Conservation (phyloP, 2,113 vertebrate species). For the Panthera leo region DNA sequence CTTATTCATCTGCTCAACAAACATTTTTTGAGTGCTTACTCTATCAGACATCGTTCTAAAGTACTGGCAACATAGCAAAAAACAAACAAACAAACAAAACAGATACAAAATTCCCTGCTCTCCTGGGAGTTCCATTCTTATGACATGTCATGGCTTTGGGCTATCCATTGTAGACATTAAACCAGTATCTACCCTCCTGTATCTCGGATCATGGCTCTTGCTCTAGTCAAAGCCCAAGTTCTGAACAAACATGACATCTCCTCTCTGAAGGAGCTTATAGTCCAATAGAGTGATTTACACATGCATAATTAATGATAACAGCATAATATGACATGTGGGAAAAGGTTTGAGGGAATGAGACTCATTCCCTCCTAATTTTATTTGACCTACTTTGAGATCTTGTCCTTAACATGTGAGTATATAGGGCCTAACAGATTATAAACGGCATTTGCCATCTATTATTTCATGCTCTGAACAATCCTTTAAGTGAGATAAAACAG, state of each 20-base stretch:
- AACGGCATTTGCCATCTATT: neutral
- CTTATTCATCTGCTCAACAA: slow-evolving; percentile 23
- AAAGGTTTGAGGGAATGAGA: neutral
- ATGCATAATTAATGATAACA: neutral
- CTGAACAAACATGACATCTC: neutral
- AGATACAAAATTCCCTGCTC: neutral
- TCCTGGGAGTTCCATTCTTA: neutral
- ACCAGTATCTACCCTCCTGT: neutral
- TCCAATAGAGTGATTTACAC: neutral
- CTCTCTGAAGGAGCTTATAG: neutral
- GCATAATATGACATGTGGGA: neutral
- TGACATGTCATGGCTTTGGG: neutral
- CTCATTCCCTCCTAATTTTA: neutral
- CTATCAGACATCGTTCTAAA: neutral
- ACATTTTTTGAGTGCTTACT: neutral
- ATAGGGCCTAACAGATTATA: neutral
- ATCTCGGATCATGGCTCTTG: neutral
- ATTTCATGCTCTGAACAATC: neutral
- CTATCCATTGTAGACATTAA: neutral
- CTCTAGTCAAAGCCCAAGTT: neutral
- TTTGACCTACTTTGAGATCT: neutral
- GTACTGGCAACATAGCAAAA: neutral
- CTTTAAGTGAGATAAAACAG: slow-evolving; percentile 1
- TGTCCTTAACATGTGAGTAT: neutral
- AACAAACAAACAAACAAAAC: neutral